Percentiles rank a stretch among this genome's conserved stretches.
Evolutionary conservation across 2,113 vertebrate genomes (phyloP).

Genomic region (Clinocottus analis): DNA sequence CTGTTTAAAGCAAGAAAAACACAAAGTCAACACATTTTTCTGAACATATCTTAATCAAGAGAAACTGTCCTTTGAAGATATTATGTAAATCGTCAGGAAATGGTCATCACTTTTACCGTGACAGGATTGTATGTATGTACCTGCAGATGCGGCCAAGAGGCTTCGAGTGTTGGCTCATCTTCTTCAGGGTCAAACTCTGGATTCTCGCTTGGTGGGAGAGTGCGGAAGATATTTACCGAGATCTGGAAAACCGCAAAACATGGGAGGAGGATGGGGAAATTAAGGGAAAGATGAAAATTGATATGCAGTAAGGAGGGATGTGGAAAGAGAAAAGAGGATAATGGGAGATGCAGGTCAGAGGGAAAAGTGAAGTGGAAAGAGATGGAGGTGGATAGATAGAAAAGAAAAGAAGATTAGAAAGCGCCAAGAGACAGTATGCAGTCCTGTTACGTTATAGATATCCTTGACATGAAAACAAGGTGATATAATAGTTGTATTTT

Average conservation of each 20-base stretch:
- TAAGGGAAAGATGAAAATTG: constrained; percentile 4
- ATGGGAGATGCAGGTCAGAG: neutral
- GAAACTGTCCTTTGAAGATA: neutral
- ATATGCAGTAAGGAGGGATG: neutral
- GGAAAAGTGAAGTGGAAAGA: neutral
- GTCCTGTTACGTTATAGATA: neutral
- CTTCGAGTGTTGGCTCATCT: constrained; percentile 92
- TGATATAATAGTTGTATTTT: neutral
- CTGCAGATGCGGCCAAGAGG: constrained; percentile 96
- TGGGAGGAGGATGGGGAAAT: neutral
- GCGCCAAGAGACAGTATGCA: neutral
- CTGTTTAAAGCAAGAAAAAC: neutral
- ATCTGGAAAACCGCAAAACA: constrained; percentile 79
- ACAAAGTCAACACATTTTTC: constrained; percentile 7
- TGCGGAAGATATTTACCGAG: constrained; percentile 93
- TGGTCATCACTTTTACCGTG: neutral
- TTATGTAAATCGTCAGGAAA: neutral
- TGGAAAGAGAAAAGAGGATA: neutral
- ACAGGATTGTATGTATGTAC: constrained; percentile 60
- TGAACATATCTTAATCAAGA: neutral
- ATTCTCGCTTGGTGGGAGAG: constrained; percentile 93
- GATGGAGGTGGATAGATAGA: neutral
- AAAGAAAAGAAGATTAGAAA: constrained; percentile 12
- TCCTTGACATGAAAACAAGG: neutral
- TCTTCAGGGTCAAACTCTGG: constrained; percentile 95